Evolutionary conservation across 2,888 invertebrate species (phyloP), one percentile per base, ranked within the genome.

Genomic region (Cheilosia pagana): DNA sequence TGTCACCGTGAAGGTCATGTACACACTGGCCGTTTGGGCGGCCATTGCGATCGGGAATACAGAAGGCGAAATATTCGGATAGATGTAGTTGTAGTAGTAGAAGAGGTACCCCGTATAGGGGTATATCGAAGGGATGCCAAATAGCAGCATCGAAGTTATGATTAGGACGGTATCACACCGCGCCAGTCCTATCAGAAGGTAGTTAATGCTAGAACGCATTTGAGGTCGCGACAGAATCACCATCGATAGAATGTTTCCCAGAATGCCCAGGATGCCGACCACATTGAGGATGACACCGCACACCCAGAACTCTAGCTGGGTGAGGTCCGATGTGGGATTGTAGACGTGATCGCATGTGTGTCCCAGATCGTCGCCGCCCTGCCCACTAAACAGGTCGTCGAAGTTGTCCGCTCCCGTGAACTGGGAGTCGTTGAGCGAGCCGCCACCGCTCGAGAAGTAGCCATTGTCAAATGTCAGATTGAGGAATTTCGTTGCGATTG

Each of bases 151-250:
- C 77, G 97, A 96, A 57, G 97, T 97, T 88, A 97, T 93, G 88
- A 98, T 96, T 88, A 99, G 94, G 87, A 96, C 94, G 12, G 97
- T 97, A 93, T 99, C 99, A 92, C 98, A 98, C 88, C 97, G 94
- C 25, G 99, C 98, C 88, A 99, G 94, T 5, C 98, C 98, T 87
- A 98, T 96, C 81, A 99, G 94, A 90, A 98, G 94, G 92, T 98
- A 97, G 92, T 98, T 98, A 90, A 98, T 97, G 90, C 98, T 98
- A 78, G 98, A 98, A 89, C 97, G 95, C 98, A 99, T 98, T 92
- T 98, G 96, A 25, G 98, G 98, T 71, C 98, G 94, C 77, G 97
- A 96, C 65, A 98, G 93, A 88, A 98, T 98, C 82, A 98, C 95
- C 94, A 97, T 96, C 48, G 98, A 95, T 74, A 98, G 95, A 76